These are phyloP conservation scores for Ibidorhyncha struthersii DNA, from an alignment of 2,113 vertebrate species.

Conservation along the genomic window DNA sequence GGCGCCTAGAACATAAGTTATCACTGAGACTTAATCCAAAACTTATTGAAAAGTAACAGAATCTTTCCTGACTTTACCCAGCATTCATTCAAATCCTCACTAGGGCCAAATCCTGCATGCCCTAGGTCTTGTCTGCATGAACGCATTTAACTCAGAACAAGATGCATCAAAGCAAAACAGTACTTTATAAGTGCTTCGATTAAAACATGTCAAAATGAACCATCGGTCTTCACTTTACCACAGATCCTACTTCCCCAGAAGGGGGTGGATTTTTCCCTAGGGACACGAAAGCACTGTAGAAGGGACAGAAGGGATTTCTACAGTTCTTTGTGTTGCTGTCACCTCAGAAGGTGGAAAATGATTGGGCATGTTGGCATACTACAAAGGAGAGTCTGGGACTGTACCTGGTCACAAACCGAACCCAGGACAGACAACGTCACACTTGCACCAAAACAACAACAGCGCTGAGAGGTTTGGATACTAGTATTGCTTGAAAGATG, in stretches of 20 bases:
- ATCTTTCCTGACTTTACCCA: background rate
- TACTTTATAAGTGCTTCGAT: slow-evolving; percentile 14
- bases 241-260: background rate
- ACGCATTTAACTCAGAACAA: background rate
- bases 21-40: background rate
- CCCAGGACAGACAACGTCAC: background rate
- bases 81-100: background rate
- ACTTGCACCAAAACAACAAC: background rate
- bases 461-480: rapidly evolving
- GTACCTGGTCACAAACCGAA: background rate
- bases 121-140: background rate
- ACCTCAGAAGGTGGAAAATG: background rate
- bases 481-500: background rate
- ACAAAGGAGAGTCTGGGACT: background rate
- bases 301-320: background rate
- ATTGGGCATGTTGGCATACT: rapidly evolving
- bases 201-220: background rate
- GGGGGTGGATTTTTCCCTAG: background rate
- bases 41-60: background rate
- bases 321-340: background rate
- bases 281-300: background rate
- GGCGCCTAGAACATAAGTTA: background rate
- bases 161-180: background rate
- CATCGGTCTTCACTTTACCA: background rate
- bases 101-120: background rate